Conservation (phyloP, 2,113 vertebrate species). For the Pomatorhinus ruficollis region DNA sequence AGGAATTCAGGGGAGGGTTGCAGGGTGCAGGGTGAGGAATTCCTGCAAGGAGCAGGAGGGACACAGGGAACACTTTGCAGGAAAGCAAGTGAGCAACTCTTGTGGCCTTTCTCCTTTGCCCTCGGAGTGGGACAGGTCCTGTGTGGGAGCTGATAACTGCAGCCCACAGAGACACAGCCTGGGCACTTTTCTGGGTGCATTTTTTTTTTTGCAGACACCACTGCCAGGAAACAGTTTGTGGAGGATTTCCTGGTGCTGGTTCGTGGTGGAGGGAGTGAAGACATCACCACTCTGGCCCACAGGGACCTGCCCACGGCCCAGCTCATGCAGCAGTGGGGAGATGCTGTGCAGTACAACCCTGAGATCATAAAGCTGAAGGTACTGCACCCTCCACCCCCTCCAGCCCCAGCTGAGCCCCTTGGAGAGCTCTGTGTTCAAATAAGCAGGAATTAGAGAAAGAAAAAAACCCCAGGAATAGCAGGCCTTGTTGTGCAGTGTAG, state of each 20-base stretch:
- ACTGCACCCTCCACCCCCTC: not conserved
- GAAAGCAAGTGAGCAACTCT: not conserved
- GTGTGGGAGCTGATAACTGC: rapidly evolving
- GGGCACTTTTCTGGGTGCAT: rapidly evolving
- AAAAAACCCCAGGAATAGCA: not conserved
- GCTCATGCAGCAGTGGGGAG: conserved; percentile 89
- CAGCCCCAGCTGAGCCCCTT: not conserved
- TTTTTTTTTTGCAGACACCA: conserved; percentile 35
- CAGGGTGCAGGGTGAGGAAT: not conserved
- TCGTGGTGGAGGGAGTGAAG: conserved; percentile 84
- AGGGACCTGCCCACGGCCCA: conserved; percentile 79
- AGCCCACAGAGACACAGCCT: not conserved
- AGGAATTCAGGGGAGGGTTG: not conserved
- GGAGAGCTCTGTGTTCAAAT: not conserved
- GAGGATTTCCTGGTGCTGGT: conserved; percentile 83
- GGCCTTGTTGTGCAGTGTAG: rapidly evolving
- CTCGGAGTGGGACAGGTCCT: not conserved
- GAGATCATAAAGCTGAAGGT: conserved; percentile 85
- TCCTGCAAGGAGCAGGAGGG: not conserved
- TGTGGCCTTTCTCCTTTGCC: not conserved
- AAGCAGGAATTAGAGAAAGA: not conserved
- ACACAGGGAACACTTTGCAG: not conserved
- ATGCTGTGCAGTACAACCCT: conserved; percentile 86
- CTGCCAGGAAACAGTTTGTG: conserved; percentile 60
- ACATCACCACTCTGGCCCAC: conserved; percentile 76